These are phyloP conservation scores for Drosophila subsilvestris DNA, from an alignment of 2,888 invertebrate species.

Conservation along the genomic window DNA sequence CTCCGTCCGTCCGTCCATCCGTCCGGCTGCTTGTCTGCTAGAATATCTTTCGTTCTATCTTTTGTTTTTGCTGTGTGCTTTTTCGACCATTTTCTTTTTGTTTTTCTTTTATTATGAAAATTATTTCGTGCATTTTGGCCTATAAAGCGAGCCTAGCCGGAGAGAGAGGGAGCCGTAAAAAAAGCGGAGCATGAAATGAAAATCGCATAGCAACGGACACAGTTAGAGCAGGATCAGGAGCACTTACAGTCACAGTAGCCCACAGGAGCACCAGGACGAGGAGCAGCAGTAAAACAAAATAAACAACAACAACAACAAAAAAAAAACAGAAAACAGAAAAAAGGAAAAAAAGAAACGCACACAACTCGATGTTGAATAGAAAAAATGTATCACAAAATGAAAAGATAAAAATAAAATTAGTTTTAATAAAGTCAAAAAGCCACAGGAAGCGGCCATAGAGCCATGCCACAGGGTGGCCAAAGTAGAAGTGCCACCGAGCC, in stretches of 20 bases:
- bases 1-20: slow-evolving; percentile 5
- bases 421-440: slow-evolving; percentile 74
- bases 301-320: too few species aligned
- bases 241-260: slow-evolving; percentile 11
- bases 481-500: background rate
- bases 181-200: slow-evolving; percentile 31
- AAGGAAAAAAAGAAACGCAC: background rate
- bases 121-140: slow-evolving; percentile 72
- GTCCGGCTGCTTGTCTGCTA: background rate
- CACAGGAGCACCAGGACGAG: slow-evolving; percentile 3
- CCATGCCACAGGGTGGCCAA: background rate
- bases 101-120: slow-evolving; percentile 59
- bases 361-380: slow-evolving; percentile 19
- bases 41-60: slow-evolving; percentile 1
- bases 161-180: slow-evolving; percentile 47
- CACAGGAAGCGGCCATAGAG: slow-evolving; percentile 44
- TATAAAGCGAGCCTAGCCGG: slow-evolving; percentile 53
- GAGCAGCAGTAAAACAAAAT: too few species aligned
- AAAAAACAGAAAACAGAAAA: slow-evolving; percentile 8
- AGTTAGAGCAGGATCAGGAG: slow-evolving; percentile 46
- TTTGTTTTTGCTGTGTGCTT: slow-evolving; percentile 27
- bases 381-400: slow-evolving; percentile 50
- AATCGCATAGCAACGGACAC: slow-evolving; percentile 65
- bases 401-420: slow-evolving; percentile 63
- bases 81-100: slow-evolving; percentile 21